Evolutionary conservation across 2,797 vertebrate species (phyloP).

Genomic region (Erethizon dorsatum): DNA sequence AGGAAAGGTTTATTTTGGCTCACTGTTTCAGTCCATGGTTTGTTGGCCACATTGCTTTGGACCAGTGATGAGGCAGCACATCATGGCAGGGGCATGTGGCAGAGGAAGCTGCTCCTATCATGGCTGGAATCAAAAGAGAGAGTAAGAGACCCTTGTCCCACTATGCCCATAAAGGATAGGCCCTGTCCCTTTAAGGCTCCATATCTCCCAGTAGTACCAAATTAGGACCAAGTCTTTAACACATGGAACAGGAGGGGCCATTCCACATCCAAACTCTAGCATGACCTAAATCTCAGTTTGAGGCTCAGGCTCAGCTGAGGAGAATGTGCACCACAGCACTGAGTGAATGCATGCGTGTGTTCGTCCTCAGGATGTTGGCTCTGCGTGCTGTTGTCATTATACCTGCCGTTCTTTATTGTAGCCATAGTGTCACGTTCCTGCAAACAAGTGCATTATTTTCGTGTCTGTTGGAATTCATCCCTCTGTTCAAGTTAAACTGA

Average conservation of each 20-base stretch:
- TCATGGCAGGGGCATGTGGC: background rate
- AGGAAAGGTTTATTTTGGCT: background rate
- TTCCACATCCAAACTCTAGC: background rate
- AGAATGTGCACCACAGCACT: background rate
- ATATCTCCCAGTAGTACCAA: background rate
- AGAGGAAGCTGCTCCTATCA: background rate
- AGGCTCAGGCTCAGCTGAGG: background rate
- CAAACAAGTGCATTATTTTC: background rate
- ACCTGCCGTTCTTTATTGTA: background rate
- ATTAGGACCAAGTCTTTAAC: background rate
- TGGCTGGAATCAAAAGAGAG: background rate
- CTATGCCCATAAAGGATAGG: background rate
- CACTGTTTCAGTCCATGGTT: too few relatives aligned
- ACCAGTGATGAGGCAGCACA: background rate
- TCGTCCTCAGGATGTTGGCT: accelerated
- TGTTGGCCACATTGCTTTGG: background rate
- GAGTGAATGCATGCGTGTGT: background rate
- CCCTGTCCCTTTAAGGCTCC: background rate
- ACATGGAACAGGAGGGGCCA: background rate
- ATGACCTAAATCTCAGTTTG: background rate
- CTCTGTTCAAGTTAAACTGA: background rate
- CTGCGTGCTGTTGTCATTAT: background rate
- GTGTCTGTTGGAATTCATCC: background rate
- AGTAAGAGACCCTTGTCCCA: background rate
- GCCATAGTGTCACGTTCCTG: background rate